Base-by-base conservation (phyloP, 2,888 invertebrate genomes). In the Agrotis ipsilon region DNA sequence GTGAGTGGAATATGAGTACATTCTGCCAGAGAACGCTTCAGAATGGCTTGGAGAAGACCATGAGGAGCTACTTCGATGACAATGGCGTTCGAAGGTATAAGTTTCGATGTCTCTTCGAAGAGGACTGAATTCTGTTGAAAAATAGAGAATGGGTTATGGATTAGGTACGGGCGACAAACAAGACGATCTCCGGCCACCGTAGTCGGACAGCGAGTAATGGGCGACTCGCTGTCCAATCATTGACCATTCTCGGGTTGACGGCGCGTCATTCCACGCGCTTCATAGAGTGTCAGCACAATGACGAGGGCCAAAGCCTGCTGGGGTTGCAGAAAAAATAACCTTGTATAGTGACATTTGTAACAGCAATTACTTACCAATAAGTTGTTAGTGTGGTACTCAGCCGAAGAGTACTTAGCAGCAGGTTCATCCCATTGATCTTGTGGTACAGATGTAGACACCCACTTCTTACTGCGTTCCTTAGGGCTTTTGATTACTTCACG, bases 41-140 rank as follows among this genome's bases (percentile, higher is more conserved):
- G 91, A 80, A 99, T 98, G 0, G 98, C 97, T 91, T 98, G 98
- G 45, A 98, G 95, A 32, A 98, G 94, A 48, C 98, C 97, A 86
- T 98, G 98, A 0, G 99, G 98, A 0, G 98, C 98, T 75, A 99
- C 97, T 92, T 99, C 99, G 68, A 99, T 97, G 3, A 97, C 96
- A 14, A 98, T 94, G 0, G 98, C 98, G 88, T 98, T 97, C 13
- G 96, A 95, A 0, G 98, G 98, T 69, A 99, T 97, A 81, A 97
- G 96, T 59, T 93, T 95, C 2, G 98, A 94, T 0, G 98, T 98
- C 91, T 98, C 98, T 89, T 98, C 98, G 87, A 98, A 98, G 11
- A 97, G 91, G 0, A 98, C 98, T 2, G 97, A 96, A 75, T 94
- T 97, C 82, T 92, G 72, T 13, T 49, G 1, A 13, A 19, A 43